These are phyloP conservation scores for Uropetala carovei DNA, from an alignment of 2,888 invertebrate species.

Conservation along the genomic window DNA sequence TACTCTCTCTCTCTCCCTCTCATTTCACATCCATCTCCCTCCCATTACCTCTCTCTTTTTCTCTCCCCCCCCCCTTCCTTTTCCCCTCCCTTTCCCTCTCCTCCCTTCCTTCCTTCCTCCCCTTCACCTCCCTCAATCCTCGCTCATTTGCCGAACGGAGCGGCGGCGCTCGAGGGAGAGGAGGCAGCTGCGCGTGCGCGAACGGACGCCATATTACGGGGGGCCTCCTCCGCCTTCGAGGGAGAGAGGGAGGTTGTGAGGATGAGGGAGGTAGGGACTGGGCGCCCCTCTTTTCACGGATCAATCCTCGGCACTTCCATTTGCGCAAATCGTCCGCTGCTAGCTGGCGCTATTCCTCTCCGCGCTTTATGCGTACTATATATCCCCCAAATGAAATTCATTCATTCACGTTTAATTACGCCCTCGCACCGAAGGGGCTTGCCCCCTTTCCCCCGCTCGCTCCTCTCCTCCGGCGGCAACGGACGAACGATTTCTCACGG, in stretches of 20 bases:
- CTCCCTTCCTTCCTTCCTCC: background rate
- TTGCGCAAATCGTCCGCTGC: conserved; percentile 12
- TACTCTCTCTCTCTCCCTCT: too few species aligned
- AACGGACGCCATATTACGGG: conserved; percentile 21
- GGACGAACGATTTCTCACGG: too few species aligned
- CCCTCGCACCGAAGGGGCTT: background rate
- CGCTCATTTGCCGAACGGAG: conserved; percentile 25
- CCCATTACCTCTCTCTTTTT: background rate
- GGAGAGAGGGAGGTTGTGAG: background rate
- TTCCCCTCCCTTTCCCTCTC: too few species aligned
- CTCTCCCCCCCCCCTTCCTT: background rate
- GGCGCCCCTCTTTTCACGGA: background rate
- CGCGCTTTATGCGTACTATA: background rate
- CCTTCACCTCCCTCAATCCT: background rate
- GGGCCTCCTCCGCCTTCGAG: background rate
- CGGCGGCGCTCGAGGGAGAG: background rate
- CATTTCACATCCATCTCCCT: too few species aligned
- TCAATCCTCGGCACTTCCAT: conserved; percentile 12
- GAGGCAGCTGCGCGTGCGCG: conserved; percentile 52
- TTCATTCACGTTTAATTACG: background rate
- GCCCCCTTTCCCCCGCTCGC: too few species aligned
- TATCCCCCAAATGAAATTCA: background rate
- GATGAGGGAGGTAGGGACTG: background rate
- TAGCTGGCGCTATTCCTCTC: background rate
- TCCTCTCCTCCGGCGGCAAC: too few species aligned